Percentiles rank a stretch among this genome's conserved stretches.
Conservation (phyloP, 2,113 vertebrate species). For the Rousettus leschenaultii region DNA sequence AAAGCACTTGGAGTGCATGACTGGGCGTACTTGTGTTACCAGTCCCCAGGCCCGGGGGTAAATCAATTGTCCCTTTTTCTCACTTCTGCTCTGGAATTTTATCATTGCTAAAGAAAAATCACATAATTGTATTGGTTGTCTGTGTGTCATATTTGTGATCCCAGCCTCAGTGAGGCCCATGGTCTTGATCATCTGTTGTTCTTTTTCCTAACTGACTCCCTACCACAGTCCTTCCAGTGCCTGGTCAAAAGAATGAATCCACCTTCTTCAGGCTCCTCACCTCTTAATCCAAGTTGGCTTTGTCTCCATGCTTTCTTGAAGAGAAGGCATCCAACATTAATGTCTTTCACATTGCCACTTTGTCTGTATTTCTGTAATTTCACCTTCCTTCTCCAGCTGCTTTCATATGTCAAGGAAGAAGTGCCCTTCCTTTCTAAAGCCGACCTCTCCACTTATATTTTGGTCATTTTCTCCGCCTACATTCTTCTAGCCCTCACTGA, state of each 20-base stretch:
- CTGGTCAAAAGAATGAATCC: not conserved
- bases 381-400: not conserved
- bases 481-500: not conserved
- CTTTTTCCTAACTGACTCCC: not conserved
- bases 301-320: not conserved
- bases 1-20: not conserved
- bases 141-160: not conserved
- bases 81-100: not conserved
- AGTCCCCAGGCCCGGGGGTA: not conserved
- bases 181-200: not conserved
- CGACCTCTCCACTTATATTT: not conserved
- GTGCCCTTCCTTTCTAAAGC: not conserved
- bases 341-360: not conserved
- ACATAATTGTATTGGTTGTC: not conserved
- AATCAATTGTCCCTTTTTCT: not conserved
- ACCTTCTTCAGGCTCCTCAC: not conserved
- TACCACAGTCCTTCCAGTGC: not conserved
- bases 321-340: not conserved
- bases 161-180: not conserved
- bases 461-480: not conserved
- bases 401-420: not conserved
- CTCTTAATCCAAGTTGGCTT: not conserved
- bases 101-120: not conserved
- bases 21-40: not conserved
- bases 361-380: not conserved